Evolutionary conservation across 2,888 invertebrate genomes (phyloP), one percentile per base, ranked within the genome.

Genomic region (Eristalis pertinax): DNA sequence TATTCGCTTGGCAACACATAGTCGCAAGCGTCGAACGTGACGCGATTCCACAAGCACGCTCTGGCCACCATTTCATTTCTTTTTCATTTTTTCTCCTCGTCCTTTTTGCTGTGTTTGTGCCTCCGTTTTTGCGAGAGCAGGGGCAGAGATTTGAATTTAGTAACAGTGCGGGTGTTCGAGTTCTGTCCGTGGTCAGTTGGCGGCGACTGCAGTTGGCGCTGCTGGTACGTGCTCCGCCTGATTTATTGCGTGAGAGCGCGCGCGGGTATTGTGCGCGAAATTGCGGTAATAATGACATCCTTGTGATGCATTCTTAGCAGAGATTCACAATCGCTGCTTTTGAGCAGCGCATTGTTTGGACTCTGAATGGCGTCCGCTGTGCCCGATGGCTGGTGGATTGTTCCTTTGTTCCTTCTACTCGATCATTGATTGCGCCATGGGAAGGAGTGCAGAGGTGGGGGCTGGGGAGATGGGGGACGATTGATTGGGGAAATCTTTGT

Each of bases 91-190:
- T 60, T 35, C 70, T 56, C 50, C 50, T 32, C 11, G n/a, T 26
- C 73, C n/a, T 32, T 63, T 74, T 32, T 8, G 7, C 7, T 1
- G 32, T 84, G 74, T 84, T 77, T 77, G 74, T 77, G n/a, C n/a
- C 60, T 60, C 26, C 76, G n/a, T n/a, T 72, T 80, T 88, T 13
- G 29, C 56, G 69, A 79, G 76, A 84, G 88, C 3, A 38, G 38
- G 35, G 38, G 43, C n/a, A 43, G 80, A 84, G 88, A 88, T 88
- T 88, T 88, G 88, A 88, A 88, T 88, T 84, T 84, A 80, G 77
- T 84, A 58, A 69, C 83, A 60, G 50, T 67, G 65, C 63, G 58
- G 62, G 29, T 50, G 22, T 35, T 8, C 29, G 24, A 29, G 10
- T 41, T 24, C 60, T 22, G 22, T 11, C 13, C 13, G 60, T 19